These are phyloP conservation scores for Arizona elegans DNA, from an alignment of 2,113 vertebrate species.

Conservation along the genomic window DNA sequence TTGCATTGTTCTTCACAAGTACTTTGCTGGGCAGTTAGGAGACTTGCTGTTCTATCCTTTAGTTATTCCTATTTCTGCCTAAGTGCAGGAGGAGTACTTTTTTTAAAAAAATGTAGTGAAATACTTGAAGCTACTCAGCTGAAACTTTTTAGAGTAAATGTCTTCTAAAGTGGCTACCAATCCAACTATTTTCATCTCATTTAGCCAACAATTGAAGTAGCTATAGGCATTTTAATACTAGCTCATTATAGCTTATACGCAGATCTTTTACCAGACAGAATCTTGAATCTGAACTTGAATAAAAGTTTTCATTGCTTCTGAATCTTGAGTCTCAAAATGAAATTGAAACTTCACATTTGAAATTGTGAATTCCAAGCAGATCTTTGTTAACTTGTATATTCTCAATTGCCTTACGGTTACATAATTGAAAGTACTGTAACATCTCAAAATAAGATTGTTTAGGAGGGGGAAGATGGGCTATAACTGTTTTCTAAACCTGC, in stretches of 20 bases:
- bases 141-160: neutral
- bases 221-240: neutral
- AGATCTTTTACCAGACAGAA: neutral
- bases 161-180: neutral
- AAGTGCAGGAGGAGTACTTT: neutral
- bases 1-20: neutral
- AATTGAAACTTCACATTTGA: neutral
- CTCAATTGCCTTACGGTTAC: neutral
- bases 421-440: neutral
- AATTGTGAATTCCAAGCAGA: neutral
- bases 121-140: neutral
- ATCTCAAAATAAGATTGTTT: neutral
- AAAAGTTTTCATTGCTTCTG: neutral
- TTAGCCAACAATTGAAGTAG: neutral
- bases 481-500: neutral
- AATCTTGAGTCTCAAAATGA: neutral
- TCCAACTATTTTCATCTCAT: neutral
- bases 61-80: neutral
- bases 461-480: neutral
- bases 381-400: neutral
- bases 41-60: neutral
- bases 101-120: neutral
- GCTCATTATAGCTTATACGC: neutral
- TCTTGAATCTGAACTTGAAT: neutral
- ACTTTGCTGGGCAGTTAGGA: neutral